These are phyloP conservation scores for Dusona sp. DNA, from an alignment of 2,888 invertebrate species.

Conservation along the genomic window DNA sequence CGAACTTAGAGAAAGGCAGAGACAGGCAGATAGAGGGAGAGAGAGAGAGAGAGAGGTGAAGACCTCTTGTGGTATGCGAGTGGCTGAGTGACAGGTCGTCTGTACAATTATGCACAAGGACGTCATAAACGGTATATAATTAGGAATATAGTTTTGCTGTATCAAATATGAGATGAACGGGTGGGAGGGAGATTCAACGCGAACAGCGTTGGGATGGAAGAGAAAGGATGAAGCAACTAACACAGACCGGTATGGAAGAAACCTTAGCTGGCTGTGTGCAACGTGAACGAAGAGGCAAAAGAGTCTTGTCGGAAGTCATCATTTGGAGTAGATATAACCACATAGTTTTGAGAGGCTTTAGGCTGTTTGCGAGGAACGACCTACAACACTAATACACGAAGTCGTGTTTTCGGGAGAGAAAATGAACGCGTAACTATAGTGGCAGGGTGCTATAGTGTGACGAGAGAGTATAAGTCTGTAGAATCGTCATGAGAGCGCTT, in stretches of 20 bases:
- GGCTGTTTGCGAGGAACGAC: slow-evolving; percentile 57
- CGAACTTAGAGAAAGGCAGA: not conserved
- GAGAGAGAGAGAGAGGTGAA: not conserved
- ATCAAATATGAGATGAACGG: slow-evolving; percentile 28
- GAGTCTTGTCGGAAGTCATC: slow-evolving; percentile 56
- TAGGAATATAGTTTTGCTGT: slow-evolving; percentile 29
- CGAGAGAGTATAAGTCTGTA: slow-evolving; percentile 61
- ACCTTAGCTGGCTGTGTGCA: slow-evolving; percentile 15
- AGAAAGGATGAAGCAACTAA: slow-evolving; percentile 55
- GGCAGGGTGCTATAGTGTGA: slow-evolving; percentile 54
- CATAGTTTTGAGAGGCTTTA: slow-evolving; percentile 35
- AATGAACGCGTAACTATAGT: slow-evolving; percentile 63
- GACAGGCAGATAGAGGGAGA: not conserved
- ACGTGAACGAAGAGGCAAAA: slow-evolving; percentile 23
- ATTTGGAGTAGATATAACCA: slow-evolving; percentile 59
- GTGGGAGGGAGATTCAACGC: slow-evolving; percentile 13
- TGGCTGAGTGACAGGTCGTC: slow-evolving; percentile 18
- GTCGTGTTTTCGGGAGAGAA: slow-evolving; percentile 66
- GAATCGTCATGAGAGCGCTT: slow-evolving; percentile 61
- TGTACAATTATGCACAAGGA: slow-evolving; percentile 19
- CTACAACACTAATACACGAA: slow-evolving; percentile 61
- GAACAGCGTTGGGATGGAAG: slow-evolving; percentile 19
- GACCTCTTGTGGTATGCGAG: slow-evolving; percentile 11
- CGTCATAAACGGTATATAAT: slow-evolving; percentile 38
- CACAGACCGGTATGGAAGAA: slow-evolving; percentile 50